Base-by-base conservation (phyloP, 1,140 invertebrate genomes). In the Drosophila sp. region DNA sequence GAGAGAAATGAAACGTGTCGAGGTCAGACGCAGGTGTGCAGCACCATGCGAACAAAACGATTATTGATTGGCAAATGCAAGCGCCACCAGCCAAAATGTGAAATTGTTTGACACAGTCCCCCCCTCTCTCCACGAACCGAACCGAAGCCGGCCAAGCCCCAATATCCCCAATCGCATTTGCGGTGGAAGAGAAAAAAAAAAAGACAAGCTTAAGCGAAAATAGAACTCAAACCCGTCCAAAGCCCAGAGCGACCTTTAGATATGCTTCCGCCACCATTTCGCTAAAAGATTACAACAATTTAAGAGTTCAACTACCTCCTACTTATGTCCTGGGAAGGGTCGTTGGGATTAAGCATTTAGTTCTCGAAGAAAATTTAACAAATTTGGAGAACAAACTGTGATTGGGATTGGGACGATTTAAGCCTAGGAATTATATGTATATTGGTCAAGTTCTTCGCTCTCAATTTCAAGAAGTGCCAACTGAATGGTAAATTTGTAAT, bases 51-150 rank as follows among this genome's bases (percentile, higher is more conserved):
- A 41, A 63, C 60, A 63, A 63, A 63, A 63, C 60, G 60, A 63
- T 63, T 63, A 63, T 63, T 63, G 60, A 63, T 63, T 63, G 60
- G 60, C 38, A 47, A 63, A 50, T 63, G 60, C 60, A 63, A 63
- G 60, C 27, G 27, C 38, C 60, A 41, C 11, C 38, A 44, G 60
- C 38, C 38, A 50, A 47, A 44, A 63, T 63, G 60, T 63, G 60
- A 63, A 63, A 63, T 63, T 50, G 60, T 63, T 63, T 63, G 60
- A 63, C 60, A 44, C 60, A 44, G 25, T n/a, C 27, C 40, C 44
- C 23, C 8, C 23, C 4, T 4, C 10, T 27, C 44, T 50, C 23
- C n/a, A 10, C 7, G 25, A 27, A 8, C 44, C 27, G 23, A 6
- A 8, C 35, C 33, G 7, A 44, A 38, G 50, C 6, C 41, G 41